Percentiles rank a stretch among this genome's conserved stretches.
Evolutionary conservation across 2,888 invertebrate genomes (phyloP).

Genomic region (Gastracanthus pulcherrimus): DNA sequence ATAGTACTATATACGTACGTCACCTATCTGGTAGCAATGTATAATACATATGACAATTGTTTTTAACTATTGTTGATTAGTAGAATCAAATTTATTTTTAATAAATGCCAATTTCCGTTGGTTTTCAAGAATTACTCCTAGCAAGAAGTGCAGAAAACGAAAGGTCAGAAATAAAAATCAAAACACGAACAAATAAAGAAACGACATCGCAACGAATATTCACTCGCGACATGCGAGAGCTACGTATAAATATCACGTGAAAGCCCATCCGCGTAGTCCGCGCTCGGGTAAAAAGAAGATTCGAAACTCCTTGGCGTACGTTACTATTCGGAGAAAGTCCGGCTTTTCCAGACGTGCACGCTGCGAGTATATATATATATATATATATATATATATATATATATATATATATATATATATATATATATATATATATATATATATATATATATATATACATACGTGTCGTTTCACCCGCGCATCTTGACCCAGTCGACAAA

Average conservation of each 20-base stretch:
- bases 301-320: neutral
- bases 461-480: conserved; percentile 21
- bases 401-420: neutral
- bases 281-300: conserved; percentile 1
- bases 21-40: too few relatives aligned
- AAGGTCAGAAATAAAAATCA: neutral
- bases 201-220: neutral
- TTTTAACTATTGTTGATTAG: too few relatives aligned
- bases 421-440: neutral
- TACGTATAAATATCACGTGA: neutral
- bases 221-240: neutral
- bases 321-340: conserved; percentile 20
- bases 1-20: too few relatives aligned
- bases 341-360: neutral
- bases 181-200: neutral
- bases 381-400: neutral
- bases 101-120: too few relatives aligned
- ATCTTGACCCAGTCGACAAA: neutral
- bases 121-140: too few relatives aligned
- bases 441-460: neutral
- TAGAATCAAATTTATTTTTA: too few relatives aligned
- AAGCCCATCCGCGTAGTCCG: conserved; percentile 6
- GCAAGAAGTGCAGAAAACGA: too few relatives aligned
- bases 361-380: neutral
- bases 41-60: too few relatives aligned